Percentiles rank a stretch among this genome's conserved stretches.
Conservation (phyloP, 2,888 invertebrate genomes). For the Sussaba pulchella region DNA sequence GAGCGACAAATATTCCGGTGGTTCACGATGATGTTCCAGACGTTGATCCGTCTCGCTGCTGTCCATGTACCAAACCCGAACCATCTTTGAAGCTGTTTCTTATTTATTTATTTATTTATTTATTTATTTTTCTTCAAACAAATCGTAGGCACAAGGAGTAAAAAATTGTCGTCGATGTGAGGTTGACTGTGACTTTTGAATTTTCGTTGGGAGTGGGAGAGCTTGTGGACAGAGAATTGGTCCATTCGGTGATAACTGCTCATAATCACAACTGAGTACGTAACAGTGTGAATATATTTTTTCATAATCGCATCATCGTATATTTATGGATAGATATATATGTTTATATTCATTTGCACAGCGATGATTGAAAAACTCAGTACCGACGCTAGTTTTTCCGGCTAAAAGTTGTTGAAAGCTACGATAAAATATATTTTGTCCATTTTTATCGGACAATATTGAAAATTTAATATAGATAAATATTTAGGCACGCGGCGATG, state of each 20-base stretch:
- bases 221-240: background rate
- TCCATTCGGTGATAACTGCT: slow-evolving; percentile 37
- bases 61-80: slow-evolving; percentile 94
- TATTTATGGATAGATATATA: background rate
- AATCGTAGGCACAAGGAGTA: no score
- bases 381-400: no score
- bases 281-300: no score
- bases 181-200: background rate
- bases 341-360: background rate
- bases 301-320: background rate
- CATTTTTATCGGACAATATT: no score
- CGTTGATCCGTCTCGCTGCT: slow-evolving; percentile 89
- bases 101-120: slow-evolving; percentile 14
- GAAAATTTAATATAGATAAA: no score
- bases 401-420: no score
- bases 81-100: slow-evolving; percentile 92
- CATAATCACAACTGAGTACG: slow-evolving; percentile 31
- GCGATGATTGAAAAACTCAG: no score
- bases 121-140: no score
- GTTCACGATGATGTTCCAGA: slow-evolving; percentile 92
- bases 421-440: no score
- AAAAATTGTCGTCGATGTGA: no score
- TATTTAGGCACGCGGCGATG: no score
- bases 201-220: slow-evolving; percentile 35
- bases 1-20: slow-evolving; percentile 89